Percentiles rank a stretch among this genome's conserved stretches.
phyloP scores from a whole-genome alignment of 2,797 vertebrate genomes.

The Bothrops alternatus region DNA sequence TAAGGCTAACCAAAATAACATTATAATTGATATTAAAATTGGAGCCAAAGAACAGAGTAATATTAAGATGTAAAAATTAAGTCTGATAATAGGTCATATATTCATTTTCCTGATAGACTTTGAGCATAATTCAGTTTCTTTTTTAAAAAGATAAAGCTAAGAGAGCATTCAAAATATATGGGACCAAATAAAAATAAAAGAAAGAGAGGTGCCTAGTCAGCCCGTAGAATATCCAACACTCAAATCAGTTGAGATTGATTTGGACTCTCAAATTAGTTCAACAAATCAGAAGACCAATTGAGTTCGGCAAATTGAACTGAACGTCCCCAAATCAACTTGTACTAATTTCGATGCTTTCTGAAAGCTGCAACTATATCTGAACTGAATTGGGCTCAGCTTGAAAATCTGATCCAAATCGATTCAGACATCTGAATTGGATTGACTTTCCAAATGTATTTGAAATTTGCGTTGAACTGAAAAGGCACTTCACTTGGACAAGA shows the following conservation, averaged over 20 bases:
- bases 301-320: not conserved
- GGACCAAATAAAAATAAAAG: not conserved
- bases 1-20: not conserved
- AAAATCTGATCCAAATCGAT: not conserved
- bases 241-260: not conserved
- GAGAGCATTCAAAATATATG: not conserved
- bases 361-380: not conserved
- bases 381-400: not conserved
- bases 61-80: not conserved
- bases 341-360: not conserved
- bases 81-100: not conserved
- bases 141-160: not conserved
- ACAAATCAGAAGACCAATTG: not conserved
- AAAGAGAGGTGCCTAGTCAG: not conserved
- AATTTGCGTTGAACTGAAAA: not conserved
- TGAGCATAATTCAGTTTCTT: not conserved
- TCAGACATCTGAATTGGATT: not conserved
- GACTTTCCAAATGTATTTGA: not conserved
- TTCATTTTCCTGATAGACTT: not conserved
- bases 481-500: not conserved
- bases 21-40: not conserved
- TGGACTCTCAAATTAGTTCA: not conserved
- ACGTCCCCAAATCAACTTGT: not conserved
- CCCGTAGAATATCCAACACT: not conserved
- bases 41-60: not conserved